Base-by-base conservation (phyloP, 2,797 vertebrate genomes). In the Pelodytes ibericus region DNA sequence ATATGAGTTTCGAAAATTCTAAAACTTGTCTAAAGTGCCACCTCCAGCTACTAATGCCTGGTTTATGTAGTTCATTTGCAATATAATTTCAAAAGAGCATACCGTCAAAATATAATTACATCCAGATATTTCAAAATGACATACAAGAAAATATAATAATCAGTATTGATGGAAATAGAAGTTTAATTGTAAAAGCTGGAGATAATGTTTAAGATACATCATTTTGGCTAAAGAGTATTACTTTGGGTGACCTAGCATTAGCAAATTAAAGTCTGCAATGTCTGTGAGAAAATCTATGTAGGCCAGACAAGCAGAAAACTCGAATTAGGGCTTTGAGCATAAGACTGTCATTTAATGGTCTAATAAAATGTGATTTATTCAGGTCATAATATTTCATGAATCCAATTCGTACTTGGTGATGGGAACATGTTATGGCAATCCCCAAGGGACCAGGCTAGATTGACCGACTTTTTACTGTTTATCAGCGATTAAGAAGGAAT, bases 301-400 rank as follows among this genome's bases (percentile, higher is more conserved):
- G 51, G 53, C 26, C 47, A 61, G 41, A 29, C 53, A 30, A 56
- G 63, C 62, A 61, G 41, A 78, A 72, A 72, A 72, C 39, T n/a
- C 11, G 22, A 72, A 61, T 49, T 18, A 31, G 30, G 16, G 51
- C 63, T 39, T 18, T 56, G 41, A 72, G 56, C 63, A 27, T 20
- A 41, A 18, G 24, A 62, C 41, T 56, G 76, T 56, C 44, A 68
- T 66, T 67, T 57, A 62, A 67, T 56, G 71, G 36, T 30, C 71
- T 79, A 73, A 73, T 73, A 68, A 73, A 66, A 72, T 78, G 56
- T 72, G 76, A 79, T 79, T 68, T 68, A 79, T 79, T 79, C 69
- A 73, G 76, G 71, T 79, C 76, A 79, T 29, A 56, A 69, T 63
- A 79, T 62, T 69, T 57, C 63, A 62, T 25, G 20, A 30, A n/a